Conservation (phyloP, 2,888 invertebrate species). For the Sesamia inferens region DNA sequence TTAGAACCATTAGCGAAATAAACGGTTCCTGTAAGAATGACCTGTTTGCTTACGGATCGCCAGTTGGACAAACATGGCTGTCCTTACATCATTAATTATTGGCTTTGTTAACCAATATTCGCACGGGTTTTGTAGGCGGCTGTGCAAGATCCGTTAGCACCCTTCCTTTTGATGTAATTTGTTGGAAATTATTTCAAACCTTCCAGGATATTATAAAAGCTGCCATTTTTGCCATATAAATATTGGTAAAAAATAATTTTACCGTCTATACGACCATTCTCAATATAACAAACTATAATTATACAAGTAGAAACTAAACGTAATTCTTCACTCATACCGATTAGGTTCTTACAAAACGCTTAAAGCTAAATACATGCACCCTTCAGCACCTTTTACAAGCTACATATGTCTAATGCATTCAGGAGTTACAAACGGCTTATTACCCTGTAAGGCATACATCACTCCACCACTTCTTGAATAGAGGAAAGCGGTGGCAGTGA, state of each 20-base stretch:
- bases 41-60: slow-evolving; percentile 81
- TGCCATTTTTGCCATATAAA: background rate
- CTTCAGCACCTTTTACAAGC: slow-evolving; percentile 56
- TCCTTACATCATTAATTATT: slow-evolving; percentile 85
- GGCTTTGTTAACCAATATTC: slow-evolving; percentile 73
- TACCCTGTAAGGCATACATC: slow-evolving; percentile 21
- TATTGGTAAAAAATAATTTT: background rate
- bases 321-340: slow-evolving; percentile 11
- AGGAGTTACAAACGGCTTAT: slow-evolving; percentile 36
- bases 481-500: background rate
- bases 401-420: slow-evolving; percentile 69
- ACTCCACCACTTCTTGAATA: background rate
- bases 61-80: slow-evolving; percentile 84
- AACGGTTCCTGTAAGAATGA: slow-evolving; percentile 78
- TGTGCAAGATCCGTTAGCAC: slow-evolving; percentile 52
- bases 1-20: slow-evolving; percentile 78
- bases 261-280: background rate
- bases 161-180: slow-evolving; percentile 57
- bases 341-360: slow-evolving; percentile 47
- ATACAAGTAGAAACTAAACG: background rate
- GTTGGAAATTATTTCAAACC: slow-evolving; percentile 34
- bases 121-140: slow-evolving; percentile 62
- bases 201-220: background rate
- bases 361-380: slow-evolving; percentile 38
- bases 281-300: background rate